Evolutionary conservation across 2,888 invertebrate species (phyloP).

Genomic region (Fragum sueziense): DNA sequence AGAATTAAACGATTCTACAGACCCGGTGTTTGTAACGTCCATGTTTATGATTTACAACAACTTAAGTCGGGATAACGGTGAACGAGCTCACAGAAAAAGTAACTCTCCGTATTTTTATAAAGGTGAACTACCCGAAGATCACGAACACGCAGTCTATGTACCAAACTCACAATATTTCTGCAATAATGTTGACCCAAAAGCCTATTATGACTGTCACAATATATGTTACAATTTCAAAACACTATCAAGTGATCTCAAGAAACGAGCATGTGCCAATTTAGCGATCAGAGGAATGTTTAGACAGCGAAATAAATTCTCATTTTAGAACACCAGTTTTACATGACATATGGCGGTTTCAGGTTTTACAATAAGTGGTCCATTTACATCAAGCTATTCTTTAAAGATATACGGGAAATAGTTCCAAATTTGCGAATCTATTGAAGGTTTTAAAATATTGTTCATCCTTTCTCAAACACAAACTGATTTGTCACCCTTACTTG

Average conservation of each 20-base stretch:
- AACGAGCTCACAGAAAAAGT: not conserved
- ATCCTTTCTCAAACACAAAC: too few relatives aligned
- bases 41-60: not conserved
- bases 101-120: constrained; percentile 4
- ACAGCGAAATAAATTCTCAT: not conserved
- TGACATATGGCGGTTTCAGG: not conserved
- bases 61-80: not conserved
- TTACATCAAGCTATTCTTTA: not conserved
- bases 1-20: constrained; percentile 65
- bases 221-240: not conserved
- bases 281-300: not conserved
- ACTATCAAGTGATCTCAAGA: not conserved
- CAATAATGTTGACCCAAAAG: not conserved
- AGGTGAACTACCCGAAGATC: not conserved
- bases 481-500: too few relatives aligned
- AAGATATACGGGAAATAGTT: not conserved
- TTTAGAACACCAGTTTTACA: constrained; percentile 6
- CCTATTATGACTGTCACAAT: not conserved
- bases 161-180: constrained; percentile 20
- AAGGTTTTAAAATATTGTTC: too few relatives aligned
- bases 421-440: not conserved
- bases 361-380: not conserved
- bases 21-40: constrained; percentile 63
- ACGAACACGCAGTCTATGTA: not conserved
- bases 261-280: not conserved